These are phyloP conservation scores for Xenentodon cancila DNA, from an alignment of 2,797 vertebrate species.

Conservation along the genomic window DNA sequence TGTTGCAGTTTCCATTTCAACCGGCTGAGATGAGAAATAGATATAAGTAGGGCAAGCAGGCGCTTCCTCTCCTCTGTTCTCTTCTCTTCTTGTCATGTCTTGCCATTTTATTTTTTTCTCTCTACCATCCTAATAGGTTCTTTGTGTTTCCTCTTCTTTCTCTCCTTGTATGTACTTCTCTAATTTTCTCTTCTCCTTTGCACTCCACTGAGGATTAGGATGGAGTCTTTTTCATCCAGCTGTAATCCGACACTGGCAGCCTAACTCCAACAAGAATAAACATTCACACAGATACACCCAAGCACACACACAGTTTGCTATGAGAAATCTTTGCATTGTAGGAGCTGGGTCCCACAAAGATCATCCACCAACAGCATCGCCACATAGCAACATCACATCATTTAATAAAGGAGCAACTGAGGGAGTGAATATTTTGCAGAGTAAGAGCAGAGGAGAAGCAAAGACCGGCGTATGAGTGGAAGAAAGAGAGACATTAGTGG, in stretches of 20 bases:
- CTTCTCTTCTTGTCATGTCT: too few relatives aligned
- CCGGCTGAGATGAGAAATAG: slow-evolving; percentile 27
- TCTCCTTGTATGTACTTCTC: slow-evolving; percentile 11
- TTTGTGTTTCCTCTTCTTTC: not conserved
- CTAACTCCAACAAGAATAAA: slow-evolving; percentile 54
- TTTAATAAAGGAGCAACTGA: slow-evolving; percentile 8
- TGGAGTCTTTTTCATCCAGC: slow-evolving; percentile 73
- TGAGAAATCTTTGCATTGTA: slow-evolving; percentile 31
- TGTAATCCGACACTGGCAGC: slow-evolving; percentile 71
- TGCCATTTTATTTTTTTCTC: not conserved
- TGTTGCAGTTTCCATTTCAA: slow-evolving; percentile 45
- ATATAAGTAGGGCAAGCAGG: not conserved
- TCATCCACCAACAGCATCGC: slow-evolving; percentile 22
- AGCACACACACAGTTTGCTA: slow-evolving; percentile 17
- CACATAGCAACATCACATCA: not conserved
- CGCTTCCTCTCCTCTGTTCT: too few relatives aligned
- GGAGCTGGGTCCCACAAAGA: slow-evolving; percentile 26
- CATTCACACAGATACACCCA: slow-evolving; percentile 18
- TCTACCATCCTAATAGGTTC: not conserved
- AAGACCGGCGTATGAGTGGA: slow-evolving; percentile 23
- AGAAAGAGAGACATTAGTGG: slow-evolving; percentile 27
- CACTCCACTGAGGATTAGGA: slow-evolving; percentile 67
- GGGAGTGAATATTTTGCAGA: slow-evolving; percentile 3
- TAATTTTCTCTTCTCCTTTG: slow-evolving; percentile 28
- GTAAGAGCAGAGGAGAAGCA: slow-evolving; percentile 3